Evolutionary conservation across 2,113 vertebrate species (phyloP), one percentile per base, ranked within the genome.

Genomic region (Nycticorax nycticorax): DNA sequence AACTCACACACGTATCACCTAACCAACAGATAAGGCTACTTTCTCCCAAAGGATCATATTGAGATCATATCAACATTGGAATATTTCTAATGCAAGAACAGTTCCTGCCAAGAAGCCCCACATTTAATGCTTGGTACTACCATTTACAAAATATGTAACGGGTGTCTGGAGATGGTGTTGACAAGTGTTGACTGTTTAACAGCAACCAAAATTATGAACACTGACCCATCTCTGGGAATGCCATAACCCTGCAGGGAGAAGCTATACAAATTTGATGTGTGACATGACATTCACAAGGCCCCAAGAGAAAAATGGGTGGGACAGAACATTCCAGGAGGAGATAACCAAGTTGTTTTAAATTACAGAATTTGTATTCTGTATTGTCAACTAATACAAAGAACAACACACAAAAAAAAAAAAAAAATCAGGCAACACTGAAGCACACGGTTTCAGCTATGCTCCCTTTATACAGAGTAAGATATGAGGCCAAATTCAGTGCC

Each of bases 141-240:
- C 60, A 45, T 50, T 77, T 47, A 13, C 72, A 79, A 84, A 78
- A 56, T 9, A 30, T 3, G 26, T 27, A 67, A 50, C 2, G 48
- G 59, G 67, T 89, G 73, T 74, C 43, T 43, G 69, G 21, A 80
- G 47, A 72, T 39, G 28, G 60, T 28, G 68, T 11, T 94, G 93
- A 85, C 69, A 95, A 96, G 68, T 67, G 56, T 64, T 56, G 79
- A 78, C 7, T 48, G 60, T 21, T 85, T 69, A 91, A 75, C 79
- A 64, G 79, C 68, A 89, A 74, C 27, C 64, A 84, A 52, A 88
- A 71, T 60, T 6, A 52, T 22, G 48, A 84, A 86, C 2, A 9
- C 23, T 95, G 91, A 60, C 93, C 93, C 83, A 41, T 52, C 79
- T 87, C 86, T 75, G 76, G 75, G 85, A 96, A 93, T 82, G 69